phyloP scores from a whole-genome alignment of 2,113 vertebrate genomes.

The Hydropotes inermis region DNA sequence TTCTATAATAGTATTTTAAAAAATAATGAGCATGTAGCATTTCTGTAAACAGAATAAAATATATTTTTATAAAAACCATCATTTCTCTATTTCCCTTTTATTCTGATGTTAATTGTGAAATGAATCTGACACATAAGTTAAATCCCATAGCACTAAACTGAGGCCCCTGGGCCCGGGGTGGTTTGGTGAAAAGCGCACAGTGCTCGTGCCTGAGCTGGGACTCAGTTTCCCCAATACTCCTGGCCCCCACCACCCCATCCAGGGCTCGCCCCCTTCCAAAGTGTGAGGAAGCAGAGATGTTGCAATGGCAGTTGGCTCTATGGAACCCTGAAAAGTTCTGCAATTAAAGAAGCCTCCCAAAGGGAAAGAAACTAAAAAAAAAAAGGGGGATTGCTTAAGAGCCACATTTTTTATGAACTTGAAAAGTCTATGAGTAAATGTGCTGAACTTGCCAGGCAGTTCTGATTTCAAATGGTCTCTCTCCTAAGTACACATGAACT shows the following conservation, averaged over 20 bases:
- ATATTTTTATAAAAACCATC: background rate
- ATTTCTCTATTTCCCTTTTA: slow-evolving; percentile 9
- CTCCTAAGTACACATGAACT: background rate
- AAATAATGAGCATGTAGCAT: background rate
- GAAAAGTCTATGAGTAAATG: background rate
- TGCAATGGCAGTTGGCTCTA: background rate
- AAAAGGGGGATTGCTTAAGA: background rate
- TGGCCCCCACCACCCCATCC: background rate
- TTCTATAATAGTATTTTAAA: background rate
- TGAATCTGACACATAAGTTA: background rate
- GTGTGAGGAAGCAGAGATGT: background rate
- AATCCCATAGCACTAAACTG: background rate
- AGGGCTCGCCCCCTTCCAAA: background rate
- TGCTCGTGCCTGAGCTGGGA: background rate
- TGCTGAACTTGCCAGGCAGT: background rate
- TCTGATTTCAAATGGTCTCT: background rate
- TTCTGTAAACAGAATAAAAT: background rate
- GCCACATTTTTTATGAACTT: background rate
- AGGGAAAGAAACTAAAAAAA: rapidly evolving
- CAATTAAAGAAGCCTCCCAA: background rate
- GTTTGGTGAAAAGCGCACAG: background rate
- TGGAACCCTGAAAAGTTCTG: background rate
- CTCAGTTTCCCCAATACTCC: background rate
- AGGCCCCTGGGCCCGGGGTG: background rate
- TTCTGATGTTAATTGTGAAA: slow-evolving; percentile 14